Evolutionary conservation across 2,797 vertebrate genomes (phyloP).

Genomic region (Lates japonicus): DNA sequence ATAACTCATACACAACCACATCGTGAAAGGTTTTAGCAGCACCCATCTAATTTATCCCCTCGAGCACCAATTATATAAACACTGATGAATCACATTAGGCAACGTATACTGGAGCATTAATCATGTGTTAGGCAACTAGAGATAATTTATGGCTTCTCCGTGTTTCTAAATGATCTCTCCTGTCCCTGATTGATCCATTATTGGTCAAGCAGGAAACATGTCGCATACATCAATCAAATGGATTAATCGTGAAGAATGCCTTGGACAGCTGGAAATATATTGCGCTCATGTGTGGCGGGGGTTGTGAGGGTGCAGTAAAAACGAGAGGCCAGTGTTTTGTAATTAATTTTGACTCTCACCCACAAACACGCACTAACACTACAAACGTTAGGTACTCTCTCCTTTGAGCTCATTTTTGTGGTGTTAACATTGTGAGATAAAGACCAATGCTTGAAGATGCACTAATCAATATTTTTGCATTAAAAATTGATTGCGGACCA

Average conservation of each 20-base stretch:
- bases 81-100: conserved; percentile 80
- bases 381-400: no score
- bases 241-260: conserved; percentile 81
- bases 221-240: conserved; percentile 82
- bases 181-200: conserved; percentile 82
- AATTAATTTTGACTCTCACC: conserved; percentile 5
- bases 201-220: conserved; percentile 82
- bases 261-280: conserved; percentile 68
- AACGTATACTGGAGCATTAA: conserved; percentile 73
- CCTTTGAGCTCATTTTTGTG: not conserved
- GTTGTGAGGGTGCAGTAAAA: conserved; percentile 19
- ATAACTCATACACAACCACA: conserved; percentile 12
- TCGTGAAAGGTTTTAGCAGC: conserved; percentile 33
- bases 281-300: conserved; percentile 23
- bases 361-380: not conserved
- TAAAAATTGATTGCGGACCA: not conserved
- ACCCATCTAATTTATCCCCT: conserved; percentile 64
- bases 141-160: conserved; percentile 82
- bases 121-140: conserved; percentile 79
- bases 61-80: conserved; percentile 77
- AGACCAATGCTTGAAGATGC: not conserved
- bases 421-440: not conserved
- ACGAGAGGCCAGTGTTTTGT: not conserved
- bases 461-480: not conserved
- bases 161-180: conserved; percentile 80